phyloP scores from a whole-genome alignment of 2,113 vertebrate genomes.

The Hiodon tergisus region DNA sequence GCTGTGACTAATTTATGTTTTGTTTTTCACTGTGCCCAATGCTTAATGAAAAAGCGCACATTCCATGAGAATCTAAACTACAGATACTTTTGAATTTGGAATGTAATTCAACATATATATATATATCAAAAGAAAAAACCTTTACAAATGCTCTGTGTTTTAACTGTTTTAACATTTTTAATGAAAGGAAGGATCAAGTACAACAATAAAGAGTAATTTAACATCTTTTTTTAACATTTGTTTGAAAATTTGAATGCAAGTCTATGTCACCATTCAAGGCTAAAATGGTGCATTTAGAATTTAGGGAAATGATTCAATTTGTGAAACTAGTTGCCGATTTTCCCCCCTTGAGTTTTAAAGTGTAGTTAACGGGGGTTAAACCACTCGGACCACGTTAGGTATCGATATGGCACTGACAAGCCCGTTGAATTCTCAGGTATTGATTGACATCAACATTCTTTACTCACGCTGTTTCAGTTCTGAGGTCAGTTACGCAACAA shows the following conservation, averaged over 20 bases:
- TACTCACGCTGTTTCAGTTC: no score
- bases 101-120: neutral
- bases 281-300: conserved; percentile 2
- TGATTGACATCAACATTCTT: no score
- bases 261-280: neutral
- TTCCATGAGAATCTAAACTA: neutral
- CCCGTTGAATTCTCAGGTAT: no score
- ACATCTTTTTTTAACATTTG: neutral
- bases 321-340: no score
- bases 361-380: no score
- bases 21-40: neutral
- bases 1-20: no score
- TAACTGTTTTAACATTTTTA: neutral
- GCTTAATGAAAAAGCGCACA: neutral
- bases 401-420: no score
- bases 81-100: neutral
- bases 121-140: neutral
- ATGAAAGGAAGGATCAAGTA: neutral
- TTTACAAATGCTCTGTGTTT: no score
- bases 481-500: no score
- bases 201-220: neutral
- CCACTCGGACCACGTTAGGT: no score
- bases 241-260: neutral
- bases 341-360: no score
- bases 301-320: neutral